Percentiles rank a stretch among this genome's conserved stretches.
Evolutionary conservation across 2,797 vertebrate species (phyloP).

Genomic region (Eremophila alpestris): DNA sequence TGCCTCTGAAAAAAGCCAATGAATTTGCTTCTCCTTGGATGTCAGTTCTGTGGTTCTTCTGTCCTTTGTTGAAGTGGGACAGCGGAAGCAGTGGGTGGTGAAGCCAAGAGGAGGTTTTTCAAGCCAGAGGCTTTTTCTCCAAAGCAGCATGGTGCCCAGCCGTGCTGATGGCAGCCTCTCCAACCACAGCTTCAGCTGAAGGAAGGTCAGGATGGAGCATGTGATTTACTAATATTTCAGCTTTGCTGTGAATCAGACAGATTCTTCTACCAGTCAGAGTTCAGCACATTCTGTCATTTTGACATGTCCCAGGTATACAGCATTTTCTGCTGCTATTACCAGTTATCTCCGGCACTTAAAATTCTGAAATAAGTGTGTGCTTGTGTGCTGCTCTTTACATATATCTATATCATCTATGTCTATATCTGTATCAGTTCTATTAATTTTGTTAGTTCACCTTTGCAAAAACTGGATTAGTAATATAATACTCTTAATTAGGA

Average conservation of each 20-base stretch:
- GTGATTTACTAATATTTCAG: neutral
- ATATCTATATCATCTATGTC: neutral
- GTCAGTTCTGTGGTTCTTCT: neutral
- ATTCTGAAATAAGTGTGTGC: neutral
- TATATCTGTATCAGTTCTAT: neutral
- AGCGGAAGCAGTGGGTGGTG: neutral
- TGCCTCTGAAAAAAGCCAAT: neutral
- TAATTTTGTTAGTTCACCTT: neutral
- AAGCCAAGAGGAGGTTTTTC: neutral
- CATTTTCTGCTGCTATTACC: conserved; percentile 1
- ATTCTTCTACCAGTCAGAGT: neutral
- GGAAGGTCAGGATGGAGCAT: neutral
- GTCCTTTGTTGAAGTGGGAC: neutral
- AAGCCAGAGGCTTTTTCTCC: neutral
- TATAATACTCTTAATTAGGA: neutral
- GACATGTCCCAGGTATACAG: neutral
- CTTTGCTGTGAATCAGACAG: neutral
- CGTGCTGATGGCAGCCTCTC: neutral
- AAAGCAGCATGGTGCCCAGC: fast-evolving
- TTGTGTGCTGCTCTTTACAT: neutral
- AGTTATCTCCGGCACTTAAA: neutral
- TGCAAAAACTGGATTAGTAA: neutral
- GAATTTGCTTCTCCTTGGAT: neutral
- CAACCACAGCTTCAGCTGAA: neutral
- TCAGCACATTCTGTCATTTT: conserved; percentile 37